Conservation (phyloP, 2,888 invertebrate species). For the Eumerus sabulonum region DNA sequence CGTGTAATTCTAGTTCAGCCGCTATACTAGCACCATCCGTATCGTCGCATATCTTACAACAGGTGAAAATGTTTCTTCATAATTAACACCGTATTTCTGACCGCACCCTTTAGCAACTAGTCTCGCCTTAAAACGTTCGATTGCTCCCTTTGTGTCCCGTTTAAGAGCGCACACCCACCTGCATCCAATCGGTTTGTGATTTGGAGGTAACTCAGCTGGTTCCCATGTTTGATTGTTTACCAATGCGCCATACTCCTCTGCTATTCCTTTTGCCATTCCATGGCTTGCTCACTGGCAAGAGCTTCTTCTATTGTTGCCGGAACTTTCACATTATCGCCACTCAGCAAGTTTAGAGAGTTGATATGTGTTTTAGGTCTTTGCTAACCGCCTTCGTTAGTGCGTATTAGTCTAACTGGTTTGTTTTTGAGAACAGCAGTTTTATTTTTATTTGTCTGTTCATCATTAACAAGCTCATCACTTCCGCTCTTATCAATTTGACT, state of each 20-base stretch:
- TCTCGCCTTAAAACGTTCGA: slow-evolving; percentile 37
- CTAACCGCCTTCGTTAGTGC: neutral
- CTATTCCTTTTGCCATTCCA: slow-evolving; percentile 1
- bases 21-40: slow-evolving; percentile 63
- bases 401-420: neutral
- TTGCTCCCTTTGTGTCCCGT: neutral
- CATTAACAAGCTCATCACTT: neutral
- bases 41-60: slow-evolving; percentile 63
- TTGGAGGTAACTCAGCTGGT: slow-evolving; percentile 5
- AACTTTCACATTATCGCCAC: neutral
- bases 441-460: neutral
- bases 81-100: slow-evolving; percentile 59
- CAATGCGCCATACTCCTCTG: slow-evolving; percentile 4
- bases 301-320: neutral
- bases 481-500: neutral
- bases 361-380: neutral
- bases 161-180: neutral
- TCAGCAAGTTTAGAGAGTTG: neutral
- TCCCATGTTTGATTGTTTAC: neutral
- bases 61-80: slow-evolving; percentile 63
- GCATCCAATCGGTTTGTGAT: slow-evolving; percentile 5
- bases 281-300: neutral
- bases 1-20: slow-evolving; percentile 53
- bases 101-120: slow-evolving; percentile 57
- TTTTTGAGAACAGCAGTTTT: neutral